These are phyloP conservation scores for Diorhabda elongata DNA, from an alignment of 1,140 invertebrate species.

Conservation along the genomic window DNA sequence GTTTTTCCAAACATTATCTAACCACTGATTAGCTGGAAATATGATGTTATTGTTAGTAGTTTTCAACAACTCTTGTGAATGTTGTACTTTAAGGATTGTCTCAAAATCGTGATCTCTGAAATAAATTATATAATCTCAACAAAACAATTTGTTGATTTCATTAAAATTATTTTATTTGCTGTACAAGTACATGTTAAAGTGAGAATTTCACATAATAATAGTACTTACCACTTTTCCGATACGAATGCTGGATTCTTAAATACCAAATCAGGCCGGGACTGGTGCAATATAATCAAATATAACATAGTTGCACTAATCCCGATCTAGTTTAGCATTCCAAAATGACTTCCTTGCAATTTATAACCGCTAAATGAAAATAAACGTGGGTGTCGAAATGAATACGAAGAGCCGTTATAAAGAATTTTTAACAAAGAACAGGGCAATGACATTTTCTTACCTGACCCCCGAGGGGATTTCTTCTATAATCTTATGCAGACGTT, in stretches of 20 bases:
- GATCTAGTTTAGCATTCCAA: slow-evolving; percentile 21
- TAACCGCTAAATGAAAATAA: slow-evolving; percentile 4
- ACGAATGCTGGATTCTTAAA: not conserved
- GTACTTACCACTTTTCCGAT: not conserved
- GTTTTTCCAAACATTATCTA: no score
- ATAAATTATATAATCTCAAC: no score
- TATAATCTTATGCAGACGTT: slow-evolving; percentile 15
- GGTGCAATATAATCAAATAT: slow-evolving; percentile 39
- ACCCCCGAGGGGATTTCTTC: slow-evolving; percentile 28
- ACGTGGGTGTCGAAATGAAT: slow-evolving; percentile 29
- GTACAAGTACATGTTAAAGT: no score
- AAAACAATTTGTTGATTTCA: no score
- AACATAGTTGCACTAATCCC: slow-evolving; percentile 36
- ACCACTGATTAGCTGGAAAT: no score
- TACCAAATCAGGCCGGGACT: slow-evolving; percentile 38
- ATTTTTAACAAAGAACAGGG: slow-evolving; percentile 31
- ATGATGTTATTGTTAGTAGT: no score
- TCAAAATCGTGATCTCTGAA: no score
- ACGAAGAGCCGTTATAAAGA: slow-evolving; percentile 32
- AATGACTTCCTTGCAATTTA: no score
- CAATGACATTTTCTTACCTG: slow-evolving; percentile 33
- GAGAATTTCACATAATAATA: no score
- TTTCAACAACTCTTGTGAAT: no score
- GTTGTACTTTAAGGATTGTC: no score
- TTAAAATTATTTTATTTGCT: no score